Evolutionary conservation across 2,888 invertebrate species (phyloP).

Genomic region (Euplexia lucipara): DNA sequence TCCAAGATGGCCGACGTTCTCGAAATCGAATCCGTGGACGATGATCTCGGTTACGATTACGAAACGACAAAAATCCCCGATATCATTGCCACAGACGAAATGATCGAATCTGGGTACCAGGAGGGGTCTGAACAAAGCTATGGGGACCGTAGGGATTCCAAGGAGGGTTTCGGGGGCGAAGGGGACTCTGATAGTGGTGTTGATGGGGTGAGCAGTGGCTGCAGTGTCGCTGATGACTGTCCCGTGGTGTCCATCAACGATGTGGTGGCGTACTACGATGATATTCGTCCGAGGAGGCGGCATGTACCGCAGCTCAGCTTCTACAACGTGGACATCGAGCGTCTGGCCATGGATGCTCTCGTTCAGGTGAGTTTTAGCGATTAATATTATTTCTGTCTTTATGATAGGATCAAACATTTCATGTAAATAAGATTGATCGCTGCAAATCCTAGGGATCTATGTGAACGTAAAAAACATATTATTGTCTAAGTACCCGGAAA

Average conservation of each 20-base stretch:
- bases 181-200: conserved; percentile 90
- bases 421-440: no score
- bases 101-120: conserved; percentile 88
- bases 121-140: conserved; percentile 87
- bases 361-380: conserved; percentile 79
- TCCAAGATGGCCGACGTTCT: conserved; percentile 82
- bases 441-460: no score
- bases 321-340: conserved; percentile 87
- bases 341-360: conserved; percentile 83
- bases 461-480: conserved; percentile 3
- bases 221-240: conserved; percentile 91
- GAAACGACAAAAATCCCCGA: conserved; percentile 86
- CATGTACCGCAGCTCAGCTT: conserved; percentile 86
- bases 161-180: conserved; percentile 86
- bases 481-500: conserved; percentile 3
- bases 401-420: no score
- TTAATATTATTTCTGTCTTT: not conserved
- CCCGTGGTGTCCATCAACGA: conserved; percentile 90
- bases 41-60: conserved; percentile 84
- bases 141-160: conserved; percentile 86
- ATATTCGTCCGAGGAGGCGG: conserved; percentile 84
- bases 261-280: conserved; percentile 88
- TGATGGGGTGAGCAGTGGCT: conserved; percentile 91
- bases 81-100: conserved; percentile 86
- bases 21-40: conserved; percentile 80